phyloP scores from a whole-genome alignment of 2,888 invertebrate genomes.

The Cremastinae sp. region DNA sequence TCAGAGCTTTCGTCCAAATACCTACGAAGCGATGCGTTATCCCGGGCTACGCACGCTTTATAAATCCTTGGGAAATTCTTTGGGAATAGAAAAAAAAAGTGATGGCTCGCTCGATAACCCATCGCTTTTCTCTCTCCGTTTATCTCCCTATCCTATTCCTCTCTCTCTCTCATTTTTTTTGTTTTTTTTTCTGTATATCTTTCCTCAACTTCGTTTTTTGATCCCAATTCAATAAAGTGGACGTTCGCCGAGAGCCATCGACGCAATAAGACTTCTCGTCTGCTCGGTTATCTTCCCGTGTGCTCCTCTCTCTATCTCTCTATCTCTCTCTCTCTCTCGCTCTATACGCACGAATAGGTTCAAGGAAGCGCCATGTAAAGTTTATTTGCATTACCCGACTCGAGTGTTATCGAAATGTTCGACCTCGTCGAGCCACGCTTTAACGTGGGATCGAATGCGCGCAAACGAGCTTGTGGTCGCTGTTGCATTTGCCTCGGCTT shows the following conservation, averaged over 20 bases:
- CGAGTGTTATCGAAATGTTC: constrained; percentile 73
- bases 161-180: neutral
- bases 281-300: no score
- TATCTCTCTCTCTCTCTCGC: constrained; percentile 4
- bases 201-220: no score
- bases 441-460: constrained; percentile 71
- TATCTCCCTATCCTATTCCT: constrained; percentile 2
- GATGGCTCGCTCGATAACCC: neutral
- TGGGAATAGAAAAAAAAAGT: constrained; percentile 23
- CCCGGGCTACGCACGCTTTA: constrained; percentile 34
- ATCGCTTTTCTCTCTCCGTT: neutral
- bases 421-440: constrained; percentile 79
- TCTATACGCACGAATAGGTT: neutral
- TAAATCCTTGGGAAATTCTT: neutral
- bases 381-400: constrained; percentile 68
- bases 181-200: constrained; percentile 7
- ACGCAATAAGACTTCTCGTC: neutral
- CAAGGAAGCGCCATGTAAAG: neutral
- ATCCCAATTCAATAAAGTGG: constrained; percentile 40
- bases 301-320: neutral
- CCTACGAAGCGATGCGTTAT: neutral
- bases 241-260: constrained; percentile 21
- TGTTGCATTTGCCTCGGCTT: constrained; percentile 64
- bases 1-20: constrained; percentile 4
- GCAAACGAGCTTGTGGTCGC: constrained; percentile 56